phyloP scores from a whole-genome alignment of 1,140 invertebrate species.

The Megalopta genalis region DNA sequence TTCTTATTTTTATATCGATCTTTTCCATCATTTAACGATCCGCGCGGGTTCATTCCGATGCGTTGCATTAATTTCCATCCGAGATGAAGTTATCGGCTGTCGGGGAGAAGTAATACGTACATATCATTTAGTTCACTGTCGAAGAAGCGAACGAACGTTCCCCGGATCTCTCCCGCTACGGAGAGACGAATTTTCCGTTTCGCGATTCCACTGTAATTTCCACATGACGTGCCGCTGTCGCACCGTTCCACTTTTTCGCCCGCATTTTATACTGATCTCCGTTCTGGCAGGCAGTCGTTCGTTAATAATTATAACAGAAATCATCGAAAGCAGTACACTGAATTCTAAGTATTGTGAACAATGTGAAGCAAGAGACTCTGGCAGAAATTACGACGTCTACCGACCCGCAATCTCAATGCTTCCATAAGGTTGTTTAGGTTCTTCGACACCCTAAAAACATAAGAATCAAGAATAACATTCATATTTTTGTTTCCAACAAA shows the following conservation, averaged over 20 bases:
- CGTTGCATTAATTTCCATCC: constrained; percentile 31
- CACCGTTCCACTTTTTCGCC: neutral
- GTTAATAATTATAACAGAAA: constrained; percentile 1
- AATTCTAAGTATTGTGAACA: neutral
- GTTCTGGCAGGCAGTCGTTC: neutral
- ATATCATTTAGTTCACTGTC: constrained; percentile 16
- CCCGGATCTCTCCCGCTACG: neutral
- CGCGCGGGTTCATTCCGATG: neutral
- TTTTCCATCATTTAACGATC: neutral
- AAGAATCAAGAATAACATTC: no score
- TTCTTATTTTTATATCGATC: neutral
- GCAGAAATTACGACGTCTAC: no score
- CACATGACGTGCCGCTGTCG: neutral
- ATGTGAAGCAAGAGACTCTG: no score
- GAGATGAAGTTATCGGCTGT: constrained; percentile 33
- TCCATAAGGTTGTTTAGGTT: no score
- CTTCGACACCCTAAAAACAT: no score
- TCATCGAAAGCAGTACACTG: neutral
- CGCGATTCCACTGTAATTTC: constrained; percentile 6
- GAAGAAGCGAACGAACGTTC: constrained; percentile 32
- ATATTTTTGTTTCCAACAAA: no score
- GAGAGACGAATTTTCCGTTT: constrained; percentile 23
- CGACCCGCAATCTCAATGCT: no score
- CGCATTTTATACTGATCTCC: neutral
- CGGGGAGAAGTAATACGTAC: constrained; percentile 27